These are phyloP conservation scores for Tinea semifulvella DNA, from an alignment of 2,888 invertebrate species.

Conservation along the genomic window DNA sequence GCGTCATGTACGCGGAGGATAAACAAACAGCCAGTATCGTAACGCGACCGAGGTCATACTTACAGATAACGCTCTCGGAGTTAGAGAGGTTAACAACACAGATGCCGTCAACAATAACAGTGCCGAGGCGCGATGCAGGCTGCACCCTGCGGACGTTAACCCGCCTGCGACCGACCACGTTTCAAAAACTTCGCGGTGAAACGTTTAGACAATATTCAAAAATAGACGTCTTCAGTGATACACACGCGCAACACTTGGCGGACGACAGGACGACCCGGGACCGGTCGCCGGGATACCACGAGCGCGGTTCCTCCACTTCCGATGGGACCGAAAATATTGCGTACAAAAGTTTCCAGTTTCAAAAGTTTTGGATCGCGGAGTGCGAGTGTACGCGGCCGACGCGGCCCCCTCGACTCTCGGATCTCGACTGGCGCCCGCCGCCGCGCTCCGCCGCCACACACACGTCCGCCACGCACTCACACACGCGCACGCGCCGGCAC, in stretches of 20 bases:
- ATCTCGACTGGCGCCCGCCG: constrained; percentile 50
- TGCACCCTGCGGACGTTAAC: constrained; percentile 62
- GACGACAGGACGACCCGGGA: constrained; percentile 24
- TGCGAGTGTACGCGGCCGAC: constrained; percentile 41
- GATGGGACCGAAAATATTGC: constrained; percentile 32
- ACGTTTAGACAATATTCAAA: constrained; percentile 64
- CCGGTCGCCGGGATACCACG: neutral
- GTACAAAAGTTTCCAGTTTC: constrained; percentile 64
- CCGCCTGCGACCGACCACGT: constrained; percentile 56
- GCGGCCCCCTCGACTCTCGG: constrained; percentile 53
- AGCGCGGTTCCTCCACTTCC: neutral
- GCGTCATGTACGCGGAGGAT: constrained; percentile 20
- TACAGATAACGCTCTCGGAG: constrained; percentile 56
- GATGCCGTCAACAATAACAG: constrained; percentile 57
- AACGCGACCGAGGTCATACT: constrained; percentile 62
- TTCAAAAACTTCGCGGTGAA: constrained; percentile 61
- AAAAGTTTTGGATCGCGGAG: constrained; percentile 59
- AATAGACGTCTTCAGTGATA: constrained; percentile 54
- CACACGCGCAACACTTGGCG: constrained; percentile 42
- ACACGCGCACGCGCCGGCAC: constrained; percentile 25
- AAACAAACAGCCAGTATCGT: constrained; percentile 46
- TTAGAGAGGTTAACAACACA: constrained; percentile 54
- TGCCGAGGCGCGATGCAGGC: constrained; percentile 43
- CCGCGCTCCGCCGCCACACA: constrained; percentile 27
- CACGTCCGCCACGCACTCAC: constrained; percentile 24